Base-by-base conservation (phyloP, 2,888 invertebrate species). In the Panopea generosa region DNA sequence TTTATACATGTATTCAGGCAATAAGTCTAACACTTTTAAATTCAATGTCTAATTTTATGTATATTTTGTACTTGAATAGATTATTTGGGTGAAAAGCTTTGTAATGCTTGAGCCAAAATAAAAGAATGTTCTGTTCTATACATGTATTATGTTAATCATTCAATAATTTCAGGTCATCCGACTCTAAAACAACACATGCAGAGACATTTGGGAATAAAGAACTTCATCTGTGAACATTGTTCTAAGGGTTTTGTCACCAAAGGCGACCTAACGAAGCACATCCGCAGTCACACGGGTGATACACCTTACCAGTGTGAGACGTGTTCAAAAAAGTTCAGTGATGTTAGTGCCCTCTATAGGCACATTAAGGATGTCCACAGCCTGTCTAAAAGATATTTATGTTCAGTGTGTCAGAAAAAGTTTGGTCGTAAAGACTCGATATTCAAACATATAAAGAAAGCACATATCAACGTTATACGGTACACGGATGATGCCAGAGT, bases 221-320 rank as follows among this genome's bases (percentile, higher is more conserved):
- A 53, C 16, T 75, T 38, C 20, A 59, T 75, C 3, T 75, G 75
- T 75, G 75, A 75, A 47, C 45, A 55, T 43, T 75, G 75, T 49
- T 75, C 69, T 43, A 69, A 69, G 33, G 69, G 27, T 20, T 75
- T 75, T 60, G 75, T 75, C 2, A 70, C 65, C 4, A 59, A 55
- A 22, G 75, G 75, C n/a, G 75, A 75, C 33, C 61, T 75, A 0
- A 70, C 63, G 53, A 75, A 75, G 47, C 75, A 75, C 33, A 38
- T 60, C 33, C 69, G 75, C n/a, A 20, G 26, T 2, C 74, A 74
- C 53, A 74, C 68, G 0, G 63, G 68, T 4, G 47, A 43, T 14
- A 74, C 59, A 2, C 74, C 74, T 2, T 74, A 74, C 53, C 49
- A 65, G 24, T 74, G 74, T 47, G 27, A 57, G 14, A 1, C 47